phyloP scores from a whole-genome alignment of 2,888 invertebrate genomes.

The Netelia fuscicornis region DNA sequence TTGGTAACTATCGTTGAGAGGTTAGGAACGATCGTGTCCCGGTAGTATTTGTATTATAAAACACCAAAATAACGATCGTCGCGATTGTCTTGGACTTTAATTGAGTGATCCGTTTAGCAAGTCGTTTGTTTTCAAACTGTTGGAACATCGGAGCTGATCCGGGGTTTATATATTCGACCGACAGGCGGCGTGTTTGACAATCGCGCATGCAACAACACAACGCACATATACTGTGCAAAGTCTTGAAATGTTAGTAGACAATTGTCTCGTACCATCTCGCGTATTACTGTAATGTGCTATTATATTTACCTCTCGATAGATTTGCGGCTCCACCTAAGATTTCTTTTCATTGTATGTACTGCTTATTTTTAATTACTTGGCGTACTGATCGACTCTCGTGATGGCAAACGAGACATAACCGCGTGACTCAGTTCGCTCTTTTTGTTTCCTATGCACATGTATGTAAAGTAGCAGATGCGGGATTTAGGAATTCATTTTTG shows the following conservation, averaged over 20 bases:
- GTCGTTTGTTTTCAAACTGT: constrained; percentile 68
- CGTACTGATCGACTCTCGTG: constrained; percentile 43
- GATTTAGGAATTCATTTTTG: not conserved
- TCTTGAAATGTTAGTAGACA: constrained; percentile 5
- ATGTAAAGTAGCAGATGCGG: not conserved
- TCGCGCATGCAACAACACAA: constrained; percentile 36
- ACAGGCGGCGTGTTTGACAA: constrained; percentile 58
- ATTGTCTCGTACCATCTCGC: constrained; percentile 12
- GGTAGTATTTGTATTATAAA: not conserved
- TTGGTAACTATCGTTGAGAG: too few species aligned
- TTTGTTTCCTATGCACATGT: not conserved
- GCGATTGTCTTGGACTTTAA: constrained; percentile 1
- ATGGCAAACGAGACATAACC: constrained; percentile 29
- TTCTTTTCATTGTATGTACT: constrained; percentile 17
- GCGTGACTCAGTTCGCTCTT: constrained; percentile 25
- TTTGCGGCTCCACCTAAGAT: constrained; percentile 14
- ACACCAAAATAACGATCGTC: not conserved
- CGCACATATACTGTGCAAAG: not conserved
- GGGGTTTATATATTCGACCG: constrained; percentile 69
- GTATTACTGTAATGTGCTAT: constrained; percentile 15
- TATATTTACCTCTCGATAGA: constrained; percentile 35
- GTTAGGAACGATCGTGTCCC: too few species aligned
- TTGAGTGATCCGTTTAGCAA: constrained; percentile 49
- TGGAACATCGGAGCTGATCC: constrained; percentile 52
- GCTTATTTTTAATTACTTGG: constrained; percentile 62